Evolutionary conservation across 2,113 vertebrate species (phyloP), one percentile per base, ranked within the genome.

Genomic region (Diadophis punctatus): DNA sequence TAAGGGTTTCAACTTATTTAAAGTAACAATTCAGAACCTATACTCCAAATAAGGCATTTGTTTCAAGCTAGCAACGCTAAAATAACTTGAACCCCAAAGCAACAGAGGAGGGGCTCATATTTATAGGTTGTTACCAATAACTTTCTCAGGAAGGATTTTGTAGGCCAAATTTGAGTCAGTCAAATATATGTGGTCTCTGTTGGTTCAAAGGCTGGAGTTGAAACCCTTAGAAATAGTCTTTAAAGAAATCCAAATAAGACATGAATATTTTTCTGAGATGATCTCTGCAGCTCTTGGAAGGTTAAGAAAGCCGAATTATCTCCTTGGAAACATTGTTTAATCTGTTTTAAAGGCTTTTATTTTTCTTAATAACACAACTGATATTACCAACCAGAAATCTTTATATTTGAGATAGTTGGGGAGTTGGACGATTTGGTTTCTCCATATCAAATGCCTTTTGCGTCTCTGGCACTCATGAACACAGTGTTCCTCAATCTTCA

Each of bases 401-500:
- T 80, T 20, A 43, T 80, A 22, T 43, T 23, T 80, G 34, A 43
- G 74, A 22, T 10, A 22, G 34, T 23, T 80, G 8, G 74, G 74
- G 74, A 80, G 1, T 22, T 80, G 34, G 48, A 1, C 4, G 1
- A 20, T 30, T 49, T 27, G 49, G 9, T 55, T 86, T 92, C 85
- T 56, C 39, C n/a, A 63, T n/a, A 27, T 27, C 14, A 92, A 46
- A 49, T 80, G 58, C 8, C 92, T 91, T 87, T 49, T 14, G 84
- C 39, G 39, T 4, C 39, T 90, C 86, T 43, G 23, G n/a, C 63
- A n/a, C 18, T 30, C 1, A 1, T 51, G 87, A 43, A 56, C 34
- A 22, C 48, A 92, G 48, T 56, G 49, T 51, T 90, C n/a, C 74
- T 63, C 87, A 91, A 91, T 3, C 30, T 90, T 93, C 39, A 90